Evolutionary conservation across 1,140 invertebrate species (phyloP), one percentile per base, ranked within the genome.

Genomic region (Drosophila burlai): DNA sequence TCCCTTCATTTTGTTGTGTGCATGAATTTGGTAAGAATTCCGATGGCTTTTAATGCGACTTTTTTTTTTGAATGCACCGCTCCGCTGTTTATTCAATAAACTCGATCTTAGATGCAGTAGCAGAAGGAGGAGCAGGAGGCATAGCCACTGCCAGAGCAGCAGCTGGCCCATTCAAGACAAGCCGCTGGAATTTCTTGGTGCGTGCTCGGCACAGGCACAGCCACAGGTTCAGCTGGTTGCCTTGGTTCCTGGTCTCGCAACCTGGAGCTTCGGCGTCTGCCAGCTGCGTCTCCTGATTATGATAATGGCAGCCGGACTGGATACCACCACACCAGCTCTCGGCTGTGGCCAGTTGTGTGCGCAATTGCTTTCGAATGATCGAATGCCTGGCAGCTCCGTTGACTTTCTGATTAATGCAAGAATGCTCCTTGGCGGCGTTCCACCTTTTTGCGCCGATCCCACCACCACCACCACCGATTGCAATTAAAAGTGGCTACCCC

Each of bases 21-120:
- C 16, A 62, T 18, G 21, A 57, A 57, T 57, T 57, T 57, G 54
- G 54, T 40, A 40, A 26, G 36, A 57, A 57, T 42, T 40, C 34
- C 24, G 15, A 57, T 26, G 36, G 15, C 18, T n/a, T 57, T 55
- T 24, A 55, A 55, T 40, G 36, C 36, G 21, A 58, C 16, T 9
- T 68, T 68, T 69, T 69, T 69, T 71, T 55, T 38, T n/a, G n/a
- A 68, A 26, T 67, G 63, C 75, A 67, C 38, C 31, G 34, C 47
- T 61, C 57, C 69, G 87, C 90, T 92, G 89, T 91, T 91, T 91
- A 91, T 91, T 91, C 90, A 91, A 91, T 92, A 91, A 91, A 92
- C 85, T 59, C 74, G 89, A 84, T 76, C 69, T 80, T 43, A 76
- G 80, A 83, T 81, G 71, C 73, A 49, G 77, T 63, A 66, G 57